phyloP scores from a whole-genome alignment of 2,888 invertebrate genomes.

The Alloplasta piceator region DNA sequence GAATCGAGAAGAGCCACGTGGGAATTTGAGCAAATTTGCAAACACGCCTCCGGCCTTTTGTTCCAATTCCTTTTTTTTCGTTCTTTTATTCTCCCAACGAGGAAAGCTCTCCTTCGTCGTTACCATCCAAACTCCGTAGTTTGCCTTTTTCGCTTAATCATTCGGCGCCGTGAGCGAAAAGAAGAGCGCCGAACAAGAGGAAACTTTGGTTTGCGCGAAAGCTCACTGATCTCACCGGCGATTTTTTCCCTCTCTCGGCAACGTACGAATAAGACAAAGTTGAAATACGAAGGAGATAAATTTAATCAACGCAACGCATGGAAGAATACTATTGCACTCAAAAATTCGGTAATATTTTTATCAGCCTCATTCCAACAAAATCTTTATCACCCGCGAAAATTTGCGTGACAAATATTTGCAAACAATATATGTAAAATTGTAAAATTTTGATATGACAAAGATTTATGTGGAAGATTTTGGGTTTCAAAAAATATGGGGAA shows the following conservation, averaged over 20 bases:
- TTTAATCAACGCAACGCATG: slow-evolving; percentile 40
- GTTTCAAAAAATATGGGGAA: too few species aligned
- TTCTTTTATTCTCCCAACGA: neutral
- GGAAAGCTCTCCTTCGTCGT: neutral
- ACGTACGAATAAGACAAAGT: neutral
- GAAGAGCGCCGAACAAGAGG: neutral
- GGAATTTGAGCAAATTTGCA: slow-evolving; percentile 24
- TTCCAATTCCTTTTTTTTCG: neutral
- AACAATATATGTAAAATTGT: too few species aligned
- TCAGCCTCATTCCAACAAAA: too few species aligned
- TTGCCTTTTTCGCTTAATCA: neutral
- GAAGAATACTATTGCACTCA: too few species aligned
- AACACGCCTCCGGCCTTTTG: slow-evolving; percentile 17
- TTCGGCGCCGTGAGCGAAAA: neutral
- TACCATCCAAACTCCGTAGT: neutral
- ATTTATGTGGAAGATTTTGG: too few species aligned
- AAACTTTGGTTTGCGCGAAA: neutral
- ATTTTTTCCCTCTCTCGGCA: slow-evolving; percentile 19
- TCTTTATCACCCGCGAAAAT: too few species aligned
- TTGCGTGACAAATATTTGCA: too few species aligned
- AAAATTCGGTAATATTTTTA: too few species aligned
- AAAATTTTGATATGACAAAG: too few species aligned
- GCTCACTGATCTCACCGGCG: slow-evolving; percentile 25
- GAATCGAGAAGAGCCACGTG: neutral
- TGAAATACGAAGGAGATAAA: slow-evolving; percentile 24